Evolutionary conservation across 2,113 vertebrate species (phyloP).

Genomic region (Etia nguti): DNA sequence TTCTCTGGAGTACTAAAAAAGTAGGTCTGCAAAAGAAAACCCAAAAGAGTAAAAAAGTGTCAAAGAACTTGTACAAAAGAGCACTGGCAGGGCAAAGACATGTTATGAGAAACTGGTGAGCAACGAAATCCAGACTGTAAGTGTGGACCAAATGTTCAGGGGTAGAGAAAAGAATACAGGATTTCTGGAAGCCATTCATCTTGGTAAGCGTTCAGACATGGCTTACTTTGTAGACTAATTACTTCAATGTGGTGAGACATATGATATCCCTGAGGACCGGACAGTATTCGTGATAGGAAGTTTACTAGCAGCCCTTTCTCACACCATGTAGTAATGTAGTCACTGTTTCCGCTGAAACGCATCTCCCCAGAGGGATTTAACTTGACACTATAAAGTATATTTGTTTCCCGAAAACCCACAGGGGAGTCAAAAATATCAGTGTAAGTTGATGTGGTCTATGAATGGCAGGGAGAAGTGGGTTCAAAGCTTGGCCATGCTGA

Average conservation of each 20-base stretch:
- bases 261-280: constrained; percentile 23
- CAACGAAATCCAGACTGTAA: not conserved
- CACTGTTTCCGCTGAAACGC: constrained; percentile 52
- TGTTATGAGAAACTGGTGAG: not conserved
- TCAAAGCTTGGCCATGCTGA: constrained; percentile 2
- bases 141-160: constrained; percentile 10
- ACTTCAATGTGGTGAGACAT: constrained; percentile 43
- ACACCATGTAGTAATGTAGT: constrained; percentile 26
- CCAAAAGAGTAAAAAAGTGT: not conserved
- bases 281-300: constrained; percentile 29
- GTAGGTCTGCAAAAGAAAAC: constrained; percentile 72
- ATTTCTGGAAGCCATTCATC: constrained; percentile 5
- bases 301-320: constrained; percentile 25
- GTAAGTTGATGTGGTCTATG: not conserved
- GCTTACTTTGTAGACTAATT: constrained; percentile 49
- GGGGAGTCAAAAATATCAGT: not conserved
- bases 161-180: not conserved
- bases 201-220: constrained; percentile 19
- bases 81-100: not conserved
- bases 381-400: constrained; percentile 39
- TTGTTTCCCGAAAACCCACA: constrained; percentile 30
- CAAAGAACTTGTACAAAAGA: not conserved
- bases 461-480: not conserved
- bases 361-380: constrained; percentile 5
- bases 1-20: constrained; percentile 84